phyloP scores from a whole-genome alignment of 2,797 vertebrate genomes.

The Chiloscyllium punctatum region DNA sequence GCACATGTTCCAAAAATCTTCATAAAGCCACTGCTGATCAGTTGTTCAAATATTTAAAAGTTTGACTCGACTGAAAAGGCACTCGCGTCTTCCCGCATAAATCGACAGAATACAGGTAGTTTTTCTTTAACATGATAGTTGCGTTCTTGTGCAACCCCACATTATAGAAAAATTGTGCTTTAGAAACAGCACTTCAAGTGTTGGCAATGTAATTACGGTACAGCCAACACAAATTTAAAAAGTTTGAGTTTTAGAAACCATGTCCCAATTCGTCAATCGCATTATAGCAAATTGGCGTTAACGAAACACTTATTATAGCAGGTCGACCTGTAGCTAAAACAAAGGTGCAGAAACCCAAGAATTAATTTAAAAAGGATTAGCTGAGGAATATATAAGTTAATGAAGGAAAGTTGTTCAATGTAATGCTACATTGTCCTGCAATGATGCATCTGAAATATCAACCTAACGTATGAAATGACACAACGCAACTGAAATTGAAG shows the following conservation, averaged over 20 bases:
- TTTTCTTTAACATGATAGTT: too few relatives aligned
- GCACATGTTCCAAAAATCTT: background rate
- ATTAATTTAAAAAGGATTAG: background rate
- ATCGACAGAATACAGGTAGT: background rate
- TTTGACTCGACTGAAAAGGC: background rate
- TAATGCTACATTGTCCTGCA: background rate
- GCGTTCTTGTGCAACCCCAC: too few relatives aligned
- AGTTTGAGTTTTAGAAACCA: too few relatives aligned
- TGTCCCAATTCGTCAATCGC: too few relatives aligned
- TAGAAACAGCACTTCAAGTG: too few relatives aligned
- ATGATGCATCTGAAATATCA: background rate
- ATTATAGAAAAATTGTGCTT: too few relatives aligned
- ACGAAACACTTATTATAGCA: too few relatives aligned
- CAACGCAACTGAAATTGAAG: background rate
- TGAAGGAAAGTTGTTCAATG: background rate
- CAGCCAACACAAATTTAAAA: too few relatives aligned
- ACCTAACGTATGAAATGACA: background rate
- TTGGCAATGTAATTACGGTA: too few relatives aligned
- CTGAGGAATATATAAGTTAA: background rate
- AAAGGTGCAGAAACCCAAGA: background rate
- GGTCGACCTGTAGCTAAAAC: background rate
- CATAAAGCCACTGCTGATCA: background rate
- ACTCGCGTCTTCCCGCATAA: background rate
- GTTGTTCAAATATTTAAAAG: background rate
- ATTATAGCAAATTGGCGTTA: too few relatives aligned